Evolutionary conservation across 2,888 invertebrate genomes (phyloP), one percentile per base, ranked within the genome.

Genomic region (Keiferia lycopersicella): DNA sequence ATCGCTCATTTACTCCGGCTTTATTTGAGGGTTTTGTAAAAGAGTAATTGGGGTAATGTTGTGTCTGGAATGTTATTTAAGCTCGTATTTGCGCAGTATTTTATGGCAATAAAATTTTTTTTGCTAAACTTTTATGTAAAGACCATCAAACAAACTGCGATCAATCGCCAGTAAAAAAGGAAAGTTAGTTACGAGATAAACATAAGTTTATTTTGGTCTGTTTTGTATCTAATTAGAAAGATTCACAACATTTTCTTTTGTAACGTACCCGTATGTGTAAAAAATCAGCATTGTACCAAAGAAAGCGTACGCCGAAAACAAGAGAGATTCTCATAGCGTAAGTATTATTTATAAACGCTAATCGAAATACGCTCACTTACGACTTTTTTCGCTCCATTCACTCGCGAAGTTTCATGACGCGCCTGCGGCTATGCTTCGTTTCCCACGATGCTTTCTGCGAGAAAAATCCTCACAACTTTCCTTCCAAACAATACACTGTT

Each of bases 341-440:
- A n/a, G n/a, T n/a, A 70, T 72, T 70, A 72, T 71, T 69, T 71
- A 72, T 70, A 73, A 72, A 71, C 69, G 71, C 77, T 81, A 82
- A 82, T 81, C 82, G 80, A 79, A 77, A 78, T 72, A 70, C 69
- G 77, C 73, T 81, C 76, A 78, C 78, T 80, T 72, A 66, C 68
- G 68, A 68, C 68, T 74, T 73, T 75, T 76, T 78, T 75, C 73
- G 80, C 79, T 82, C 78, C 79, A 83, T 83, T 83, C 81, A 80
- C 83, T 82, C 77, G 82, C 83, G 70, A 80, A 82, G 81, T 80
- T 75, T 82, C 83, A 83, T 79, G 81, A 93, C 92, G 93, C 89
- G 93, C 94, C 93, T 88, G 92, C 89, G 93, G 93, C 91, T 91
- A 93, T 87, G 88, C 92, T 89, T 86, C 85, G 89, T 89, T 93